Base-by-base conservation (phyloP, 2,888 invertebrate species). In the Pinctada fucata region DNA sequence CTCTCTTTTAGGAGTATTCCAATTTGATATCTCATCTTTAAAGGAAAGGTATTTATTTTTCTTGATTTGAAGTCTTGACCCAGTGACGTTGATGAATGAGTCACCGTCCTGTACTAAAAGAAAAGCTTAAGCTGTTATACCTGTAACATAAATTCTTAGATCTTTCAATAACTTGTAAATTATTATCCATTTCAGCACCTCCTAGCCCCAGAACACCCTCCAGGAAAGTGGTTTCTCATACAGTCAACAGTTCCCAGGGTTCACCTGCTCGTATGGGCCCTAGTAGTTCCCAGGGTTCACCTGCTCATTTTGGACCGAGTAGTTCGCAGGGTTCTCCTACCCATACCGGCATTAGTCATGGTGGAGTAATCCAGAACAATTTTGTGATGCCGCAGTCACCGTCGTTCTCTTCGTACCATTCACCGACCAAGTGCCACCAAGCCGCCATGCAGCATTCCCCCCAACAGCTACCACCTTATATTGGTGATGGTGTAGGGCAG, bases 191-290 rank as follows among this genome's bases (percentile, higher is more conserved):
- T 31, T 31, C 31, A 48, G 31, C 16, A n/a, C 51, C 49, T n/a
- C 72, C 74, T 31, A 70, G 72, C 49, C 78, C 74, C n/a, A 50
- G 63, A 45, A 73, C 74, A n/a, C 78, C 74, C 13, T 49, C 49
- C 48, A 68, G 69, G 6, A 48, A 50, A 31, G 50, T 66, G 45
- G 48, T 49, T 45, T 69, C 78, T 4, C 69, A 69, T 13, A 65
- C 72, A 45, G 49, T 45, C 6, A 66, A 69, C 47, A 64, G 68
- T 51, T 68, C 72, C n/a, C 67, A 67, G 45, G 48, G 67, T 51
- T 58, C 58, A 58, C 58, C 58, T 58, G 58, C 8, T 58, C 6
- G 58, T 10, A 10, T 13, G 13, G 58, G 58, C 13, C 58, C 6
- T 10, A 13, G 58, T 13, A 58, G 58, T 13, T 13, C 13, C 58